Percentiles rank a stretch among this genome's conserved stretches.
Evolutionary conservation across 2,797 vertebrate genomes (phyloP).

Genomic region (Syndactyla subalaris): DNA sequence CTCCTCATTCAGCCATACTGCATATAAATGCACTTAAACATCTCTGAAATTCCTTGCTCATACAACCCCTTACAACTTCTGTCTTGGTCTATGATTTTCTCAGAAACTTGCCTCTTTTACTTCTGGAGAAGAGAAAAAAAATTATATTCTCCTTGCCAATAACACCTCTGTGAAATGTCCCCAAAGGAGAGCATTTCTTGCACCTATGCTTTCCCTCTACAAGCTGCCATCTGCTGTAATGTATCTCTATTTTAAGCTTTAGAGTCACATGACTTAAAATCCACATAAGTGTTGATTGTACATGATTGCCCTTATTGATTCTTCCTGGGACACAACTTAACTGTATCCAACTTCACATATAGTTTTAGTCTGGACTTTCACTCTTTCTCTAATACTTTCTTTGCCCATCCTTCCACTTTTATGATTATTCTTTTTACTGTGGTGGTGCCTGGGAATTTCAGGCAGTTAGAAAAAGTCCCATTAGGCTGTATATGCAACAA

Average conservation of each 20-base stretch:
- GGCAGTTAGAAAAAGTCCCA: neutral
- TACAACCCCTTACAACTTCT: slow-evolving; percentile 15
- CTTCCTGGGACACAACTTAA: slow-evolving; percentile 65
- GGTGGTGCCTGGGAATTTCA: neutral
- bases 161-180: slow-evolving; percentile 63
- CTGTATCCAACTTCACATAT: slow-evolving; percentile 42
- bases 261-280: slow-evolving; percentile 72
- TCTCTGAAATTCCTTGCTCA: slow-evolving; percentile 35
- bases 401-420: neutral
- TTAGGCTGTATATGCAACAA: neutral
- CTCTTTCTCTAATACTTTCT: neutral
- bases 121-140: neutral
- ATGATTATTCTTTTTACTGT: neutral
- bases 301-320: slow-evolving; percentile 82
- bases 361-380: slow-evolving; percentile 34
- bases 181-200: slow-evolving; percentile 67
- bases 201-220: slow-evolving; percentile 51
- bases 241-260: slow-evolving; percentile 75
- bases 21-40: slow-evolving; percentile 52
- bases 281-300: slow-evolving; percentile 79
- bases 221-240: slow-evolving; percentile 72
- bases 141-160: slow-evolving; percentile 1
- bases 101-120: slow-evolving; percentile 32
- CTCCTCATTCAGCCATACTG: neutral
- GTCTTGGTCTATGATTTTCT: slow-evolving; percentile 55